Evolutionary conservation across 2,113 vertebrate species (phyloP).

Genomic region (Pygoscelis adeliae): DNA sequence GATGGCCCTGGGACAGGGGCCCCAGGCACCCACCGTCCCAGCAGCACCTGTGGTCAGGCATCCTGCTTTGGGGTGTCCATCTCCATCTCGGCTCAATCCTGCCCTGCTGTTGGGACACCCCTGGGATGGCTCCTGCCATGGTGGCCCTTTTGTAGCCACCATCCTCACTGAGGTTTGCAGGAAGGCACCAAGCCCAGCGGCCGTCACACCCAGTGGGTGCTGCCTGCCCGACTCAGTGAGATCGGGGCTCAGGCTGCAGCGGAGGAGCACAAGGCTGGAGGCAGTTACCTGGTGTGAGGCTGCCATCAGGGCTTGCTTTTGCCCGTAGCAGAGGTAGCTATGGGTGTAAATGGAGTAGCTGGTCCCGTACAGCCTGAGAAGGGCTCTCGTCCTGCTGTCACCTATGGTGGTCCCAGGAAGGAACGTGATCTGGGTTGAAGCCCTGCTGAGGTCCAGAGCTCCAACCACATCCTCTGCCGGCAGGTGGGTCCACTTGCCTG

Average conservation of each 20-base stretch:
- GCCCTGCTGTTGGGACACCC: not conserved
- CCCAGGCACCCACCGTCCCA: not conserved
- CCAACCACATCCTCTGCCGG: not conserved
- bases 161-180: not conserved
- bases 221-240: not conserved
- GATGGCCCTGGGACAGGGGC: too few relatives aligned
- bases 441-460: constrained; percentile 78
- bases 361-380: constrained; percentile 70
- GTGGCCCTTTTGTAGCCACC: not conserved
- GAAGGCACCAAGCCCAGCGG: not conserved
- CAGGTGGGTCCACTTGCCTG: constrained; percentile 1
- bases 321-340: constrained; percentile 80
- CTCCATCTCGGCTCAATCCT: not conserved
- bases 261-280: not conserved
- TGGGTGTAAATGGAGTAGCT: constrained; percentile 75
- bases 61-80: not conserved
- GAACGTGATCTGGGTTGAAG: constrained; percentile 80
- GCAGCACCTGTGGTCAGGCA: not conserved
- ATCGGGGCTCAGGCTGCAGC: not conserved
- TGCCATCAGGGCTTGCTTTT: constrained; percentile 67
- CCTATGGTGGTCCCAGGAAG: constrained; percentile 37
- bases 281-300: constrained; percentile 52
- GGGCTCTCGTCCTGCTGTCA: constrained; percentile 7
- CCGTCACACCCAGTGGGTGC: accelerated
- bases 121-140: not conserved